Base-by-base conservation (phyloP, 2,888 invertebrate species). In the Nomada lathburiana region DNA sequence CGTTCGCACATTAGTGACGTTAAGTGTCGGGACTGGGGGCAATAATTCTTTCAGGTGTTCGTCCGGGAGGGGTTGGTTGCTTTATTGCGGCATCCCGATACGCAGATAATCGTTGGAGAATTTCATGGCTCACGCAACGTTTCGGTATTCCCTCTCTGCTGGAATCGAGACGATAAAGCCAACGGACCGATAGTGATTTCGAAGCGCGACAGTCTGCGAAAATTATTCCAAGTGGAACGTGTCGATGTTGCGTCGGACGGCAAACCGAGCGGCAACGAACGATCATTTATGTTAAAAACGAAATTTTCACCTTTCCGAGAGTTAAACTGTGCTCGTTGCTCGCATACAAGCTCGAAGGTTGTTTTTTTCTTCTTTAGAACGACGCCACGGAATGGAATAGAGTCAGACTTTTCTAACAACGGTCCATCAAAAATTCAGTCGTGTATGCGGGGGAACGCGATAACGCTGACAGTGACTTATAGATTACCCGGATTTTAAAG, bases 401-500 rank as follows among this genome's bases (percentile, higher is more conserved):
- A 18, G 10, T n/a, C 53, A 1, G 13, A 42, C 29, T 2, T 26
- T 26, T 26, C 36, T 23, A 16, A 23, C 9, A 13, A 57, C 26
- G 18, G 13, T 23, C 16, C 29, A 47, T 70, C 18, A 69, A 76
- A 70, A 50, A 76, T 80, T 65, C 65, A 72, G n/a, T 16, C n/a
- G 26, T 20, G 50, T 44, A 23, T n/a, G 59, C 23, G 2, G 10
- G 10, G 53, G 16, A 44, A 59, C n/a, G 18, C 13, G 72, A 77
- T 77, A 67, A 47, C 26, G 65, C 52, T 29, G 76, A 72, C 64
- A 77, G 65, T 64, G 64, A 65, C 29, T 69, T 76, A 79, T 76
- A 76, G 68, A 79, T 70, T 59, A 59, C 4, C 44, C 11, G 18
- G 44, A 29, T 50, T 23, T 29, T 65, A 59, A 75, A 50, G 20